Base-by-base conservation (phyloP, 2,113 vertebrate genomes). In the Excalfactoria chinensis region DNA sequence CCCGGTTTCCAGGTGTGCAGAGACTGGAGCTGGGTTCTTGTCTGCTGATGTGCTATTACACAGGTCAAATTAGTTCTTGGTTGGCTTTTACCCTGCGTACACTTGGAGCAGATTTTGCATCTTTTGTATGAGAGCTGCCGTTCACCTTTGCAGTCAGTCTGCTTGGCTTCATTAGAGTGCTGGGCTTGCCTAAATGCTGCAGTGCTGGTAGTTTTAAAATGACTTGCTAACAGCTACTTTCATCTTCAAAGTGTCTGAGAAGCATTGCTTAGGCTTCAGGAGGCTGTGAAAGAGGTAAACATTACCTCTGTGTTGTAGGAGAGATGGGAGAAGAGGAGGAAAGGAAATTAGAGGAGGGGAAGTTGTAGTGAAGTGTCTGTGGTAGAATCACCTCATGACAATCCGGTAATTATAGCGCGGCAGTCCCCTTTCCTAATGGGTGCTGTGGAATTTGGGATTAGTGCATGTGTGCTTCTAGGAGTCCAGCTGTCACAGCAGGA, bases 311-410 rank as follows among this genome's bases (percentile, higher is more conserved):
- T 10, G 62, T 32, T 51, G 32, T 58, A 28, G 46, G 49, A 59
- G 30, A 68, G 59, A 30, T 83, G 93, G 90, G 72, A 67, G 84
- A 79, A 92, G 46, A 71, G 72, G 56, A 91, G 86, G 86, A 90
- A 73, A 85, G 92, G 93, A 91, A 93, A 93, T 94, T 25, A 89
- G 82, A 93, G 87, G 78, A 89, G 89, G 89, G 78, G 91, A 94
- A 92, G 64, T 80, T 86, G 78, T 46, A 46, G 68, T 28, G 62
- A 86, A 73, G 41, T 84, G 35, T 48, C 49, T 48, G 43, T 44
- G 69, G 64, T 84, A 25, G 75, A 84, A 70, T 55, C 74, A 49
- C 48, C 0, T 1, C n/a, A 62, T 0, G 7, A 23, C 83, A 96
- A 59, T 72, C n/a, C 74, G 25, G n/a, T 93, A 91, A 93, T 94